Base-by-base conservation (phyloP, 2,797 vertebrate genomes). In the Meriones psammophilus region DNA sequence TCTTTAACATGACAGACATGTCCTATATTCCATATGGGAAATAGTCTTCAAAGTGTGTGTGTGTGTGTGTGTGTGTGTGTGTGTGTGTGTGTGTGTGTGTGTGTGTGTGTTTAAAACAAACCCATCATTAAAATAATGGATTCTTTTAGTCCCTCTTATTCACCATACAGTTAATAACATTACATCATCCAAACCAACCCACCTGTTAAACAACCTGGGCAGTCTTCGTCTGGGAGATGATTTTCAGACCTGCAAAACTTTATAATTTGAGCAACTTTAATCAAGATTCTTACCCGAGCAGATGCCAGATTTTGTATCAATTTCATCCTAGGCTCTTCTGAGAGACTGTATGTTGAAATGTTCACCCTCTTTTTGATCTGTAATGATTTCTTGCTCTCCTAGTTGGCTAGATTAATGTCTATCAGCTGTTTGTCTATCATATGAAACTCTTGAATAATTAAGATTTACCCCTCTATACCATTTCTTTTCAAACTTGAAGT, bases 351-450 rank as follows among this genome's bases (percentile, higher is more conserved):
- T 92, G 77, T 84, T 7, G 64, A 92, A 18, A 10, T 39, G 95
- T 95, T 96, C 86, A 71, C 60, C 92, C 1, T 42, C 20, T n/a
- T 36, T 96, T 96, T 71, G 86, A 94, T 50, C 79, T 91, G 93
- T 92, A 66, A 0, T 77, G 88, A 94, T 92, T 89, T 96, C 88
- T 71, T 46, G 17, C 87, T 79, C 56, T n/a, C 86, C 33, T 73
- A 62, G 96, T 93, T 88, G 69, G 89, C 83, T 79, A 90, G 64
- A 91, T 97, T 92, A 46, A 77, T 68, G 93, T 96, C 60, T 97
- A 89, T 68, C 96, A 97, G 92, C 97, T 98, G 94, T 95, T 96
- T 97, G 95, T 96, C 86, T 96, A 94, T 91, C 92, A 69, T 95
- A 88, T 93, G 93, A 94, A 92, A 91, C 12, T 92, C 84, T 42